These are phyloP conservation scores for Coluber constrictor DNA, from an alignment of 2,797 vertebrate species.

Conservation along the genomic window DNA sequence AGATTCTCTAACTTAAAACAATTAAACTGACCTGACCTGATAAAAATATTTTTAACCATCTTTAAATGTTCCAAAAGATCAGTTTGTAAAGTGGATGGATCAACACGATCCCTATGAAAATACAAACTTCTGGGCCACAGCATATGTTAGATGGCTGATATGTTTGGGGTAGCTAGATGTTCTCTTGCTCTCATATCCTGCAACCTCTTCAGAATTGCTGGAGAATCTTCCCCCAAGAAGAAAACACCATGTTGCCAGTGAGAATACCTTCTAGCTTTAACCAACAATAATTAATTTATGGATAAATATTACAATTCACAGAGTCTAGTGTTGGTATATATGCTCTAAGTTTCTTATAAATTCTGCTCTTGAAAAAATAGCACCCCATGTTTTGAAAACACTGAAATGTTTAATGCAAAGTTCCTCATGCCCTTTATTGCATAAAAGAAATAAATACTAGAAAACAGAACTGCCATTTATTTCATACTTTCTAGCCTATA, in stretches of 20 bases:
- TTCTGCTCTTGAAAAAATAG: background rate
- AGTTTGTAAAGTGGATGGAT: background rate
- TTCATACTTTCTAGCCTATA: background rate
- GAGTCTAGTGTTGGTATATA: background rate
- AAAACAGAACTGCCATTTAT: background rate
- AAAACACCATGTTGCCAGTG: background rate
- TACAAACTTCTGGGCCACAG: background rate
- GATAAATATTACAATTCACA: background rate
- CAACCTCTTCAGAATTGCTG: background rate
- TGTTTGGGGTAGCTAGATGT: background rate
- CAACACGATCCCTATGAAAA: background rate
- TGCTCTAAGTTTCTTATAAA: background rate
- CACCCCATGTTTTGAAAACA: background rate
- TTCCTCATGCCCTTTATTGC: background rate
- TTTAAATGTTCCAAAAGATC: background rate
- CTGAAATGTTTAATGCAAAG: background rate
- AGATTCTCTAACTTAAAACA: background rate
- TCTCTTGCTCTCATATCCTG: background rate
- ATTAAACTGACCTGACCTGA: background rate
- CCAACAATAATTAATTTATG: background rate
- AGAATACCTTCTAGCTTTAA: background rate
- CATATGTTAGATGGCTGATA: background rate
- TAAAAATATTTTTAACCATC: background rate
- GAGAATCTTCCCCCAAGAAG: background rate
- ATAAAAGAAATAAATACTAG: background rate